Evolutionary conservation across 30 jellyfish, hydroid and myxozoan species (phyloP), one percentile per base, ranked within the genome.

Genomic region (Chironex yamaguchii): DNA sequence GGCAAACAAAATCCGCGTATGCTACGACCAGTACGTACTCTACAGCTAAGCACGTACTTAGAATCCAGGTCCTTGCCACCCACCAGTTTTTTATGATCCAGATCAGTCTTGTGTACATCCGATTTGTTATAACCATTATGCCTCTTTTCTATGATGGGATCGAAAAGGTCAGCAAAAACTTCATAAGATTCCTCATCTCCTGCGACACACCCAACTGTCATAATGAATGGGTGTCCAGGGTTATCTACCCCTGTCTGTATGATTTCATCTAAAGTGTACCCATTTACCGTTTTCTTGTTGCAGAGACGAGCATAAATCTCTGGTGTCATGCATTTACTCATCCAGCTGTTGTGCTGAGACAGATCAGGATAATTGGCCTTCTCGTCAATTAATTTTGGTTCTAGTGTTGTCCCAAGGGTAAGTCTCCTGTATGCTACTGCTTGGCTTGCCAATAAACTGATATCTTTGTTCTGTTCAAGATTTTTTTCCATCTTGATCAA

Each of bases 181-280:
- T 90, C 90, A 48, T 90, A 84, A 75, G 88, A 53, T 36, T 90
- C 97, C 76, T 90, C 97, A 49, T 90, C 97, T 0, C 97, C 97
- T 0, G 97, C 97, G 0, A 90, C 97, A 36, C 96, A 52, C 58
- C 97, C 97, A 30, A 90, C 96, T 30, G 92, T 90, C 75, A 34
- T 42, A 62, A 90, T 84, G 90, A 90, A 84, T n/a, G 97, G 97
- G 58, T 90, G 96, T 31, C 96, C 96, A 12, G 97, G 97, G 86
- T 90, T 90, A 86, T 90, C 97, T 12, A 90, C 97, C 0, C 97
- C 97, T 4, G 97, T 90, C 54, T 90, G 97, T 49, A 90, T 90
- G 32, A 76, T 96, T 27, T 83, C 49, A 50, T 90, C 97, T 69
- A 90, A 62, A 1, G 95, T 83, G 88, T 28, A 90, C 28, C 97